These are phyloP conservation scores for Melanotaenia maccullochi DNA, from an alignment of 2,797 vertebrate species.

Conservation along the genomic window DNA sequence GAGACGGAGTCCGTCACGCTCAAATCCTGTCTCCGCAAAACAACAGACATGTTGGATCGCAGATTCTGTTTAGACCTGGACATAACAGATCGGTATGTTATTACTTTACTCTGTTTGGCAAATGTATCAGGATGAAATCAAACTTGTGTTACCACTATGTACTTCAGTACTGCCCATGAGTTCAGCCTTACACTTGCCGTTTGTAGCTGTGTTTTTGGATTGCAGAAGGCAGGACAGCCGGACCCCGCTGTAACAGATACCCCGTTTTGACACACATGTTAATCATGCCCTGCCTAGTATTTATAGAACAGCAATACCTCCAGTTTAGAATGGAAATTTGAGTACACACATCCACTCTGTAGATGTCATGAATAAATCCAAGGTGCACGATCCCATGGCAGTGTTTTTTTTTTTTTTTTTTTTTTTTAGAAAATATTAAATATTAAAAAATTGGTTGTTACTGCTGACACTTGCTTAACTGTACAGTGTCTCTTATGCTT, in stretches of 20 bases:
- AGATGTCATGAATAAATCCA: constrained; percentile 30
- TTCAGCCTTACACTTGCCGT: neutral
- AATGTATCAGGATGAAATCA: neutral
- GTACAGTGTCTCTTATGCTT: neutral
- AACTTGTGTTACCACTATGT: neutral
- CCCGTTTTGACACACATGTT: constrained; percentile 61
- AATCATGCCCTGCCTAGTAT: constrained; percentile 54
- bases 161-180: constrained; percentile 4
- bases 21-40: constrained; percentile 91
- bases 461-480: neutral
- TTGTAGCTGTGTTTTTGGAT: too few species aligned
- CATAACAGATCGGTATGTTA: constrained; percentile 90
- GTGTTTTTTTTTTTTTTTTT: neutral
- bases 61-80: constrained; percentile 97
- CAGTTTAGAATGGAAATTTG: constrained; percentile 59
- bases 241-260: constrained; percentile 56
- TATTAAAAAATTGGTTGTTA: constrained; percentile 6
- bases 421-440: constrained; percentile 1
- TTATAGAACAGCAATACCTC: constrained; percentile 65
- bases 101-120: constrained; percentile 7
- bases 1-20: constrained; percentile 90
- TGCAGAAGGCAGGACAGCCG: neutral
- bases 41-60: constrained; percentile 89
- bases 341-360: constrained; percentile 47
- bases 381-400: constrained; percentile 24